These are phyloP conservation scores for Thalassaphorura encarpata DNA, from an alignment of 1,140 invertebrate species.

Conservation along the genomic window DNA sequence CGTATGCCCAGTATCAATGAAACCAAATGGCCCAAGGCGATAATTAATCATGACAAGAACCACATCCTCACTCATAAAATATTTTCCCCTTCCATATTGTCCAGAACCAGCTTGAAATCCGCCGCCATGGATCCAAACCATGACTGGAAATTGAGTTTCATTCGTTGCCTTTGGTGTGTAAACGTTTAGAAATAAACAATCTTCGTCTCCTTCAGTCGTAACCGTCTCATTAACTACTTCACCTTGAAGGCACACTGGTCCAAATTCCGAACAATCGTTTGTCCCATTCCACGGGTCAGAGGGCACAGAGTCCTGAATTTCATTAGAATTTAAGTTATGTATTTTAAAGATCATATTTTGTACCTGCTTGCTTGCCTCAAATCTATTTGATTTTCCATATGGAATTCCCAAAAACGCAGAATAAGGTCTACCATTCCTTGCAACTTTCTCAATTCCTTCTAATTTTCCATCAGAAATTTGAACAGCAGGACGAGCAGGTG, in stretches of 20 bases:
- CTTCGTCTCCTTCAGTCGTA: constrained; percentile 35
- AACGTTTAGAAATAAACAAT: constrained; percentile 47
- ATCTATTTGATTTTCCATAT: too few species aligned
- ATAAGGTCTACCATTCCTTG: too few species aligned
- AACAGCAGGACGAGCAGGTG: too few species aligned
- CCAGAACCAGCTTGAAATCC: constrained; percentile 43
- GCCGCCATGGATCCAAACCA: constrained; percentile 52
- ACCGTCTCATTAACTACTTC: neutral
- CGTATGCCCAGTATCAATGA: neutral
- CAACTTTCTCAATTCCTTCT: too few species aligned
- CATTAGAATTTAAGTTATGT: too few species aligned
- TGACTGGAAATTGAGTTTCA: constrained; percentile 35
- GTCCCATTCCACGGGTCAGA: constrained; percentile 6
- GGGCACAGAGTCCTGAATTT: too few species aligned
- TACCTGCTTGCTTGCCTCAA: too few species aligned
- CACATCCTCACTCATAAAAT: constrained; percentile 31
- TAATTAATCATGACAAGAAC: constrained; percentile 37
- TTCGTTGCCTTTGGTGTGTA: constrained; percentile 41
- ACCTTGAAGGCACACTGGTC: neutral
- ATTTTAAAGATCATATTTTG: too few species aligned
- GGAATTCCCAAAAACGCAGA: too few species aligned
- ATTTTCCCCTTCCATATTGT: constrained; percentile 33
- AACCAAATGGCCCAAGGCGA: constrained; percentile 4
- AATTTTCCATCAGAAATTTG: too few species aligned
- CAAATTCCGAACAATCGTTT: neutral